Base-by-base conservation (phyloP, 2,888 invertebrate genomes). In the Tethea ocularis region DNA sequence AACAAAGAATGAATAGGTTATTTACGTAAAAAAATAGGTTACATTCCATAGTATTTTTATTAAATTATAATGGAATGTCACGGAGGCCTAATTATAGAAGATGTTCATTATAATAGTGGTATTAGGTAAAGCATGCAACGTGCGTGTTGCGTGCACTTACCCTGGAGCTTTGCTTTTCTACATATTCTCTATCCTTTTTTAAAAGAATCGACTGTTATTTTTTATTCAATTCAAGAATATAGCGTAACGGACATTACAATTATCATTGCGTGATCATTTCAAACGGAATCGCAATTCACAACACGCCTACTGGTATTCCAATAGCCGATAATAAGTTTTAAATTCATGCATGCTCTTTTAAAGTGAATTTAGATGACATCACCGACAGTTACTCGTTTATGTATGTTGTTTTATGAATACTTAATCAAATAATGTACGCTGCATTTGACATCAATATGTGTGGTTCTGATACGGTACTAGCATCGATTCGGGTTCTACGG, bases 351-450 rank as follows among this genome's bases (percentile, higher is more conserved):
- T 20, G 46, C 10, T 46, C 46, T 46, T 20, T 46, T 46, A 46
- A n/a, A 41, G 41, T 46, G 46, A 46, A 46, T 20, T 46, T 46
- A 46, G 46, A 46, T 46, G 46, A 17, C 46, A 46, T 46, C 46
- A 46, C 10, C 17, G 11, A 46, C 46, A 5, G 41, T 20, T 41
- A 46, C 13, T 1, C n/a, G 17, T 15, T 4, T 15, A 41, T 33
- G 2, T 13, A 33, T 33, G 11, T 0, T 46, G 46, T 17, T n/a
- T 46, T 20, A 15, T 20, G 46, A 17, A 46, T 46, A 46, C 46
- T 20, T 7, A 20, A 10, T 46, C 46, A 46, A 10, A 46, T 1
- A 10, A 20, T 20, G 7, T 46, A 1, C 20, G 5, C 2, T 38
- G 8, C 10, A 7, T 46, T 41, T 17, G 41, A 10, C 41, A 41